Evolutionary conservation across 2,113 vertebrate species (phyloP).

Genomic region (Strigops habroptila): DNA sequence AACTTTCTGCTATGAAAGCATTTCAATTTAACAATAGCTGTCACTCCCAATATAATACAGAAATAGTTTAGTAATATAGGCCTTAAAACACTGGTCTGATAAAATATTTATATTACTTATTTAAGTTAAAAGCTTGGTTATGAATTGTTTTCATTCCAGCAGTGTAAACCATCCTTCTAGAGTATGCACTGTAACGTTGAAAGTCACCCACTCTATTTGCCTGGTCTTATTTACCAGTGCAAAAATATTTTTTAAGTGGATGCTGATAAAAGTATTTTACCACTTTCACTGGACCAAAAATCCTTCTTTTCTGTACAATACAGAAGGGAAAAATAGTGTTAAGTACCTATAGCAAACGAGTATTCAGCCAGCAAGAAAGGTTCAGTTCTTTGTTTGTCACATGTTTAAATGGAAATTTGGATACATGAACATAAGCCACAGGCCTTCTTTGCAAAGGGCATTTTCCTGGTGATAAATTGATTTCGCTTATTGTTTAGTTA

Average conservation of each 20-base stretch:
- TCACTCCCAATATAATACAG: slow-evolving; percentile 35
- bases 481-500: slow-evolving; percentile 14
- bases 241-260: slow-evolving; percentile 8
- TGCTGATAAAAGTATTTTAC: not conserved
- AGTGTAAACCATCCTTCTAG: slow-evolving; percentile 64
- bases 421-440: not conserved
- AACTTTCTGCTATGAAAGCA: slow-evolving; percentile 21
- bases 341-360: not conserved
- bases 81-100: slow-evolving; percentile 41
- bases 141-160: slow-evolving; percentile 64
- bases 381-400: not conserved
- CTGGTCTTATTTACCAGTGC: slow-evolving; percentile 1
- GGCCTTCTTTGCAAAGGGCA: not conserved
- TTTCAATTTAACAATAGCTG: slow-evolving; percentile 46
- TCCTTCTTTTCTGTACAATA: not conserved
- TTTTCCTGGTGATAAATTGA: slow-evolving; percentile 15
- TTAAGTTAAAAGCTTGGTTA: slow-evolving; percentile 64
- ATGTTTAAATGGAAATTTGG: not conserved
- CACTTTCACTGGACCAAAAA: not conserved
- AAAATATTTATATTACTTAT: slow-evolving; percentile 68
- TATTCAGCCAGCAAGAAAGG: not conserved
- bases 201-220: slow-evolving; percentile 31
- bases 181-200: slow-evolving; percentile 3
- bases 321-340: not conserved
- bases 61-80: slow-evolving; percentile 40